Evolutionary conservation across 2,888 invertebrate genomes (phyloP), one percentile per base, ranked within the genome.

Genomic region (Drosophila koepferae): DNA sequence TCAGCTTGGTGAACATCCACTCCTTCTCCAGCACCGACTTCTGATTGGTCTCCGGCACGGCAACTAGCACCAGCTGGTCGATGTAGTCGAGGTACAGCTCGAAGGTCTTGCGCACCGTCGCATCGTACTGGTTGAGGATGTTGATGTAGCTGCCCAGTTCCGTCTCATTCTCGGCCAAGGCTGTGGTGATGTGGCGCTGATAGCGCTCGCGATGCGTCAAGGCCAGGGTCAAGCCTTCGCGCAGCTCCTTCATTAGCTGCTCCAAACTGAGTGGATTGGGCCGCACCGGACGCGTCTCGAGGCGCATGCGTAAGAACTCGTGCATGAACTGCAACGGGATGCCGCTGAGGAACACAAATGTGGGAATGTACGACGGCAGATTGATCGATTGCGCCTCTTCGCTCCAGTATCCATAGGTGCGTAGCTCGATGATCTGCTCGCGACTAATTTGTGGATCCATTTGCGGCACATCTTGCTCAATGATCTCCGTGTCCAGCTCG

Each of bases 301-400:
- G 94, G 49, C 98, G 94, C 94, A 98, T 96, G 71, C 96, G 94
- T 49, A 99, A 94, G 94, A 98, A 98, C 93, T 99, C 98, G 91
- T 98, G 97, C 74, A 98, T 96, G n/a, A 98, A 96, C 93, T 98
- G 98, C 89, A 99, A 93, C 31, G 98, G 97, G 60, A 98, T 95
- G 59, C 96, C 95, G 70, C 97, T 96, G 18, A 99, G 94, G 92
- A 98, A 97, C 61, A 98, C 94, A 94, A 98, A 99, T 72, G 96
- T 95, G 41, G 96, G 95, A 81, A 96, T 95, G 94, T 98, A 98
- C 3, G 97, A 97, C 0, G 98, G 99, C 77, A 99, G 94, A 70
- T 95, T 95, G 93, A 98, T 95, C n/a, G 95, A 94, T 70, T 94
- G 93, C 61, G 96, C 96, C 93, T 97, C 97, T 12, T 95, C 94